Evolutionary conservation across 1,140 invertebrate genomes (phyloP), one percentile per base, ranked within the genome.

Genomic region (Zaprionus ghesquierei): DNA sequence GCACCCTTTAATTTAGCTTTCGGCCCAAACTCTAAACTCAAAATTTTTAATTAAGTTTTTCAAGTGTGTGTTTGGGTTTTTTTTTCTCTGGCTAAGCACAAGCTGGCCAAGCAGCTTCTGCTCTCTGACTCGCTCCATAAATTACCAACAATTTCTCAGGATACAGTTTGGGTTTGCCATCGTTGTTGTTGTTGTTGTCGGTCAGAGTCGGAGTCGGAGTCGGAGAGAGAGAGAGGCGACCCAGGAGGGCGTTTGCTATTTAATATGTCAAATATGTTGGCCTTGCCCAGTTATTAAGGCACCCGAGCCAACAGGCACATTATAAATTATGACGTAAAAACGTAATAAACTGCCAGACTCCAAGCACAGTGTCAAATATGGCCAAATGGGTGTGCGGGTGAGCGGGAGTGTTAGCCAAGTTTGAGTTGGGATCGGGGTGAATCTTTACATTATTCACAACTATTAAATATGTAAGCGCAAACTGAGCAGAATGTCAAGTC

Each of bases 1-100:
- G 23, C 66, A 81, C 63, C 73, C 75, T 78, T 78, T 46, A 46
- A 61, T 58, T 5, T 27, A 25, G 25, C 29, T 58, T 46, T 54
- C 0, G 33, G 27, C 61, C 53, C 75, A 75, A 74, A 79, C 68
- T 73, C 72, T 59, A 56, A 73, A 79, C 75, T 73, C 79, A 2
- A 77, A 89, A 82, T 89, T 87, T 41, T 87, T 89, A 87, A 87
- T 87, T 87, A 87, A 89, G 70, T 89, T 86, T 72, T 82, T 86
- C 65, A 69, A 79, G 72, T 63, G 65, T 69, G 10, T 35, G 12
- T 35, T 12, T 33, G 31, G n/a, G n/a, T n/a, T n/a, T 15, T 15
- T 75, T 75, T 81, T 87, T 64, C 58, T 78, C n/a, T n/a, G n/a
- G 70, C 72, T 86, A 73, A 69, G 35, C 15, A 69, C 71, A 80